Evolutionary conservation across 2,888 invertebrate genomes (phyloP).

Genomic region (Microplitis manilae): DNA sequence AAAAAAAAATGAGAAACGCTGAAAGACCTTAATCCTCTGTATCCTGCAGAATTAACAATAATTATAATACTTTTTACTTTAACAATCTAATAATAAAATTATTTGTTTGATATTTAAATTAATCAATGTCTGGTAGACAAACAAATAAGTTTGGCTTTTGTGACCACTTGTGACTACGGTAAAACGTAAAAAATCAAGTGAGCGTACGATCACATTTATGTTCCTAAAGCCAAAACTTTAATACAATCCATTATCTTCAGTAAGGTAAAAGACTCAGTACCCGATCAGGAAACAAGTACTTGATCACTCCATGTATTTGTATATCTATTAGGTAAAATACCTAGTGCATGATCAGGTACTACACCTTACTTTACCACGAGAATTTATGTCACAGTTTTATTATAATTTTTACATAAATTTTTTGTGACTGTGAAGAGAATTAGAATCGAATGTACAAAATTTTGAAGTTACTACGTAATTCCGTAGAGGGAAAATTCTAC

Average conservation of each 20-base stretch:
- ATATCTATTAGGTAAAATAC: too few relatives aligned
- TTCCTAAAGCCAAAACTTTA: neutral
- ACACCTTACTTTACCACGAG: too few relatives aligned
- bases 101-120: conserved; percentile 7
- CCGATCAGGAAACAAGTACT: too few relatives aligned
- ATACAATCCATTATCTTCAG: conserved; percentile 28
- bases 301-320: too few relatives aligned
- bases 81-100: conserved; percentile 11
- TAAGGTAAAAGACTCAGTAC: neutral
- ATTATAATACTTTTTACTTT: conserved; percentile 28
- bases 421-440: too few relatives aligned
- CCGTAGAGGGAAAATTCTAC: too few relatives aligned
- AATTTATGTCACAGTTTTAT: too few relatives aligned
- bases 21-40: conserved; percentile 30
- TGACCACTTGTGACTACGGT: conserved; percentile 32
- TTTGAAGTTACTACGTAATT: too few relatives aligned
- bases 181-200: conserved; percentile 19
- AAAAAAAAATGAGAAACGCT: neutral
- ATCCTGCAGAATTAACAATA: conserved; percentile 24
- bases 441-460: too few relatives aligned
- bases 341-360: too few relatives aligned
- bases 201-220: conserved; percentile 1
- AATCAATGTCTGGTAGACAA: conserved; percentile 62
- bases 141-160: conserved; percentile 68
- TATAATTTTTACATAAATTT: too few relatives aligned